Evolutionary conservation across 2,888 invertebrate genomes (phyloP), one percentile per base, ranked within the genome.

Genomic region (Leptinotarsa juncta): DNA sequence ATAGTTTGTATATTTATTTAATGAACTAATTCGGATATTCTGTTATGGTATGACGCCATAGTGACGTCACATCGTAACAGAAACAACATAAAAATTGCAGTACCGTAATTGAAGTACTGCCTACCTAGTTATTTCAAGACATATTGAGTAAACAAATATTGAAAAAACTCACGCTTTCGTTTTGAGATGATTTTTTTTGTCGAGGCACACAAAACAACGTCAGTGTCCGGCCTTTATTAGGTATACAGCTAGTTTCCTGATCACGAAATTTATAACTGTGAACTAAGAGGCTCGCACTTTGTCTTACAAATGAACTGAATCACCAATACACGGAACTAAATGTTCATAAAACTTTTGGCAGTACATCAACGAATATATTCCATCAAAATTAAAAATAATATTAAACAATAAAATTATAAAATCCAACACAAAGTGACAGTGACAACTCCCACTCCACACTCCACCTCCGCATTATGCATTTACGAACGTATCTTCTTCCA

Each of bases 131-230:
- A 62, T 62, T 62, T 62, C n/a, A n/a, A n/a, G 26, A 26, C 16
- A 15, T 62, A 62, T 62, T 32, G 42, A 60, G 15, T 20, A 23
- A 71, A 42, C 23, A 53, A 67, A 72, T 15, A 20, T 51, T 10
- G 32, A 10, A 62, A 62, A 48, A 79, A 89, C 90, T 90, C 86
- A 90, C 90, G 84, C 90, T 88, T 86, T 90, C 89, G 85, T 88
- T 88, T 88, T 89, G 90, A 86, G 90, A 89, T 86, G 90, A 90
- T 86, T 90, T 90, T 88, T 90, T 90, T 87, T 90, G 90, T 86
- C 90, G 89, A 88, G 90, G 90, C 89, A 90, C 90, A 88, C 90
- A 90, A 87, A 90, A 90, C 82, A 90, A 90, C 90, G 90, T 90
- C 90, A 90, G 89, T 82, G 83, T 88, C 85, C 85, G 77, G 82